phyloP scores from a whole-genome alignment of 1,140 invertebrate genomes.

The Apolygus lucorum region DNA sequence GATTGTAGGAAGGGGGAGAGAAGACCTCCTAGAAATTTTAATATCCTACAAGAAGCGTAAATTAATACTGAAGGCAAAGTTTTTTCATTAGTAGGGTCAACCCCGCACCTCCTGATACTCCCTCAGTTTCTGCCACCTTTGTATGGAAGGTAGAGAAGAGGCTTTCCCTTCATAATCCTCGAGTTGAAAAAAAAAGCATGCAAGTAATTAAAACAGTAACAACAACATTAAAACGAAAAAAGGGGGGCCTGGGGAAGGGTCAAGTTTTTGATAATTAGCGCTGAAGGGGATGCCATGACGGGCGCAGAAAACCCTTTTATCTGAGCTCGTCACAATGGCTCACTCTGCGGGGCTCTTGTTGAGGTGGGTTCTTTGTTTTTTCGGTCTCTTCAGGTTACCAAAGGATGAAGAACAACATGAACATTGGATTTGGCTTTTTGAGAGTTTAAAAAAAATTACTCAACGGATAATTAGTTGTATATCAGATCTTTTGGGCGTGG shows the following conservation, averaged over 20 bases:
- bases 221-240: conserved; percentile 24
- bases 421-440: too few relatives aligned
- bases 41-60: conserved; percentile 26
- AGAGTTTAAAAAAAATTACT: too few relatives aligned
- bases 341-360: too few relatives aligned
- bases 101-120: conserved; percentile 8
- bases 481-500: too few relatives aligned
- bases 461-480: too few relatives aligned
- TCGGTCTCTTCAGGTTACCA: too few relatives aligned
- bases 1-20: too few relatives aligned
- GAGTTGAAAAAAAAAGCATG: conserved; percentile 23
- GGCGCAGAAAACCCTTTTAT: too few relatives aligned
- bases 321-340: too few relatives aligned
- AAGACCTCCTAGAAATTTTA: conserved; percentile 23
- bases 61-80: conserved; percentile 26
- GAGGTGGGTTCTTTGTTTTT: too few relatives aligned
- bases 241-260: not conserved
- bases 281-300: too few relatives aligned
- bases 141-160: not conserved
- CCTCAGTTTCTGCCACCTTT: not conserved
- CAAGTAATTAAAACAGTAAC: conserved; percentile 27
- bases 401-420: too few relatives aligned
- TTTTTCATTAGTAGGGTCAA: conserved; percentile 23
- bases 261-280: conserved; percentile 23
- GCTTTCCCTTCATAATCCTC: conserved; percentile 15